Conservation (phyloP, 2,888 invertebrate species). For the Rutpela maculata region DNA sequence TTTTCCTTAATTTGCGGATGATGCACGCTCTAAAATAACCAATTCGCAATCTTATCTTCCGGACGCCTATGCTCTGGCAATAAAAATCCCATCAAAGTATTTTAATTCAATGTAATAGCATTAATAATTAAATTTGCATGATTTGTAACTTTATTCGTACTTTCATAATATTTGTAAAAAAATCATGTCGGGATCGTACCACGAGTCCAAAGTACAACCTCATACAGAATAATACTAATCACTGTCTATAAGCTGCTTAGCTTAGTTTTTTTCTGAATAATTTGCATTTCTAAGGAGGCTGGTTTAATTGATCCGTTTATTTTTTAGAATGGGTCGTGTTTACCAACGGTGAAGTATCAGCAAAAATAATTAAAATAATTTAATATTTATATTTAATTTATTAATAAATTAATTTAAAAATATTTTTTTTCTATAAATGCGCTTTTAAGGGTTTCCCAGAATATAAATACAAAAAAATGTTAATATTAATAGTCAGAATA, state of each 20-base stretch:
- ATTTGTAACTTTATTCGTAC: slow-evolving; percentile 37
- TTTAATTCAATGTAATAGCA: slow-evolving; percentile 1
- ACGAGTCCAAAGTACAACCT: slow-evolving; percentile 44
- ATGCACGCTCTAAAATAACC: too few species aligned
- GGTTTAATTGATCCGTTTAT: slow-evolving; percentile 17
- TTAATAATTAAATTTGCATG: slow-evolving; percentile 23
- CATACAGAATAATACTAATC: slow-evolving; percentile 31
- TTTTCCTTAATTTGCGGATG: neutral
- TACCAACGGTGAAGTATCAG: neutral
- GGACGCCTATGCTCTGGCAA: neutral
- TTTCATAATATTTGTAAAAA: slow-evolving; percentile 31
- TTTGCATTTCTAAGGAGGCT: slow-evolving; percentile 35
- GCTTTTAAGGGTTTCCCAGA: too few species aligned
- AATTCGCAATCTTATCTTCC: neutral
- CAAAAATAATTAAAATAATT: too few species aligned
- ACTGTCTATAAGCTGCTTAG: slow-evolving; percentile 26
- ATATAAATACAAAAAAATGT: too few species aligned
- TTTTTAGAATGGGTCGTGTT: slow-evolving; percentile 5
- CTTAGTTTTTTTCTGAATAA: slow-evolving; percentile 25
- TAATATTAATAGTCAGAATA: too few species aligned
- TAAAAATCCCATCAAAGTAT: neutral
- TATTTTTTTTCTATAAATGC: too few species aligned
- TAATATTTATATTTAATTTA: too few species aligned
- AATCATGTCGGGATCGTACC: slow-evolving; percentile 43
- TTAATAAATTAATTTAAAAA: too few species aligned